Conservation (phyloP, 2,888 invertebrate species). For the Oscheius sp. region DNA sequence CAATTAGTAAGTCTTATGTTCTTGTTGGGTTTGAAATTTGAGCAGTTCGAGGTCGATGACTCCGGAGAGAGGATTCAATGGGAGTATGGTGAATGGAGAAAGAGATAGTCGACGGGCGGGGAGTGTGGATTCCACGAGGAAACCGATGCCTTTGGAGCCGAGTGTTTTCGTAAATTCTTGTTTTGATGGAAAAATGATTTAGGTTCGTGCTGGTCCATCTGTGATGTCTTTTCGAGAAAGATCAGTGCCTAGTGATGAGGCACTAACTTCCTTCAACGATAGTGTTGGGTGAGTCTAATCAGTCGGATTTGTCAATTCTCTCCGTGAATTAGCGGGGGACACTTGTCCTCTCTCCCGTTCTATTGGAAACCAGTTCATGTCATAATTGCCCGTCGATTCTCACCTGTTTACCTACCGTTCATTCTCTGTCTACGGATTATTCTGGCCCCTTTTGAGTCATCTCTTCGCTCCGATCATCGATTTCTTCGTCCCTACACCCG, state of each 20-base stretch:
- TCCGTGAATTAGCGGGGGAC: too few species aligned
- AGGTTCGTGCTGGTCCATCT: slow-evolving; percentile 52
- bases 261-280: slow-evolving; percentile 11
- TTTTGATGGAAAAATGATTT: neutral
- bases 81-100: neutral
- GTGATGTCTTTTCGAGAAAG: slow-evolving; percentile 59
- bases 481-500: neutral
- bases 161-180: slow-evolving; percentile 37
- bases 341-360: too few species aligned
- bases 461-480: neutral
- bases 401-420: too few species aligned
- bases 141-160: slow-evolving; percentile 38
- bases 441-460: too few species aligned
- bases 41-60: slow-evolving; percentile 27
- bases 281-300: slow-evolving; percentile 24
- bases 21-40: neutral
- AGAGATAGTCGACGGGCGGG: slow-evolving; percentile 44
- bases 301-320: too few species aligned
- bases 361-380: too few species aligned
- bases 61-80: slow-evolving; percentile 29
- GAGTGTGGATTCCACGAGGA: slow-evolving; percentile 41
- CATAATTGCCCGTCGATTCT: too few species aligned
- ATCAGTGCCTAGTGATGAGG: slow-evolving; percentile 40
- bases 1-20: slow-evolving; percentile 2
- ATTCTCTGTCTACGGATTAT: too few species aligned